These are phyloP conservation scores for Alcedo atthis DNA, from an alignment of 2,797 vertebrate species.

Conservation along the genomic window DNA sequence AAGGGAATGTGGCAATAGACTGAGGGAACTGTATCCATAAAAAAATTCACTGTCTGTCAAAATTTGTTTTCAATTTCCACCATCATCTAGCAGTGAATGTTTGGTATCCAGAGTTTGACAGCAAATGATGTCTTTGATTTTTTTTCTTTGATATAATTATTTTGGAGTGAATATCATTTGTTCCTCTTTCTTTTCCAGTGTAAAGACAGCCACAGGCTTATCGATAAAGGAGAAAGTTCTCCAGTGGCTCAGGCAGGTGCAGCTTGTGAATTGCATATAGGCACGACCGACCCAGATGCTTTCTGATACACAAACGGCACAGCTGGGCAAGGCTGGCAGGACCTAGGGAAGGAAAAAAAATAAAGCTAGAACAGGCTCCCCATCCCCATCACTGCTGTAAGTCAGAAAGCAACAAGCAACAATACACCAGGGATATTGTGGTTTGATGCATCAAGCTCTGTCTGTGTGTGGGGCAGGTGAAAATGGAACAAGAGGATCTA, in stretches of 20 bases:
- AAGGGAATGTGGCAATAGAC: background rate
- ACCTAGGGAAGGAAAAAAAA: constrained; percentile 69
- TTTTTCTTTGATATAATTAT: background rate
- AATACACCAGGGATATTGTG: background rate
- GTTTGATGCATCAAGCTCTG: background rate
- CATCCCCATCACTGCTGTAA: background rate
- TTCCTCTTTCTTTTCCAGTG: constrained; percentile 4
- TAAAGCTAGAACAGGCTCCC: background rate
- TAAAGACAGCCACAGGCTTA: constrained; percentile 49
- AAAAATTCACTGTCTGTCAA: background rate
- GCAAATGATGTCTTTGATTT: background rate
- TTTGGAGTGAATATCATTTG: constrained; percentile 3
- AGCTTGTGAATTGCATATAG: constrained; percentile 80
- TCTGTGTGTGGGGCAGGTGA: background rate
- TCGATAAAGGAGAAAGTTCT: constrained; percentile 86
- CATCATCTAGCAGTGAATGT: background rate
- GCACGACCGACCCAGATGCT: constrained; percentile 82
- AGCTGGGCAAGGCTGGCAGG: constrained; percentile 85
- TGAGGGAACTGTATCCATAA: background rate
- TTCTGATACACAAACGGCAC: constrained; percentile 86
- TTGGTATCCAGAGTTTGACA: background rate
- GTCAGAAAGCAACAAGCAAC: background rate
- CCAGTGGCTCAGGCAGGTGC: constrained; percentile 83
- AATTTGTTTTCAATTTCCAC: background rate
- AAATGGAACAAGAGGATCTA: background rate